Conservation (phyloP, 2,888 invertebrate genomes). For the Synergus itoensis region DNA sequence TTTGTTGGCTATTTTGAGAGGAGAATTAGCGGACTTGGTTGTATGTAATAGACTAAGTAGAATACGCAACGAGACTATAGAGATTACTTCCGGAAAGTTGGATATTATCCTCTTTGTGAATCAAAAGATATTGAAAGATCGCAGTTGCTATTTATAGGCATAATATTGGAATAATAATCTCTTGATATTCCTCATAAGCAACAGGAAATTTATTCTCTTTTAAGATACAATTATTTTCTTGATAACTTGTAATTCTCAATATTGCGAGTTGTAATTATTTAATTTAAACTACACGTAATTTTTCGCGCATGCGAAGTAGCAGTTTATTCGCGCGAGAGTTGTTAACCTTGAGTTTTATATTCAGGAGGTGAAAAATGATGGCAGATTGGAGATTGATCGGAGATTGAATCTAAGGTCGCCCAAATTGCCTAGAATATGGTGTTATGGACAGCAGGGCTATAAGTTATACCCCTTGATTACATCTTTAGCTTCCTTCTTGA, state of each 20-base stretch:
- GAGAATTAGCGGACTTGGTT: not conserved
- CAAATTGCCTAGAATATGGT: not conserved
- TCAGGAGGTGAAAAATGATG: not conserved
- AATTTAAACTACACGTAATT: not conserved
- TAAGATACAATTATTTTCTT: not conserved
- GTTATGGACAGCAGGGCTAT: not conserved
- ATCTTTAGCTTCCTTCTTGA: not conserved
- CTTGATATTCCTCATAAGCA: not conserved
- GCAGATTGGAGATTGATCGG: not conserved
- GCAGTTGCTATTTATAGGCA: not conserved
- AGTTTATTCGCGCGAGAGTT: not conserved
- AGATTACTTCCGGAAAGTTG: not conserved
- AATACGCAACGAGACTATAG: not conserved
- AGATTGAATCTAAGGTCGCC: not conserved
- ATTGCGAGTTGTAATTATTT: not conserved
- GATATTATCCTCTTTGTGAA: conserved; percentile 3
- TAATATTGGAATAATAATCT: not conserved
- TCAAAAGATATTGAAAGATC: conserved; percentile 20
- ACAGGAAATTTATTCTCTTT: not conserved
- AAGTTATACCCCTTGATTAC: conserved; percentile 13
- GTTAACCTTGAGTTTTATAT: not conserved
- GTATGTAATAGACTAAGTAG: not conserved
- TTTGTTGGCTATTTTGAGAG: not conserved
- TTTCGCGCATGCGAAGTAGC: not conserved
- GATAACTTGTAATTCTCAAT: not conserved